Percentiles rank a stretch among this genome's conserved stretches.
These are phyloP conservation scores for Oxyura jamaicensis DNA, from an alignment of 2,113 vertebrate genomes.

Conservation along the genomic window DNA sequence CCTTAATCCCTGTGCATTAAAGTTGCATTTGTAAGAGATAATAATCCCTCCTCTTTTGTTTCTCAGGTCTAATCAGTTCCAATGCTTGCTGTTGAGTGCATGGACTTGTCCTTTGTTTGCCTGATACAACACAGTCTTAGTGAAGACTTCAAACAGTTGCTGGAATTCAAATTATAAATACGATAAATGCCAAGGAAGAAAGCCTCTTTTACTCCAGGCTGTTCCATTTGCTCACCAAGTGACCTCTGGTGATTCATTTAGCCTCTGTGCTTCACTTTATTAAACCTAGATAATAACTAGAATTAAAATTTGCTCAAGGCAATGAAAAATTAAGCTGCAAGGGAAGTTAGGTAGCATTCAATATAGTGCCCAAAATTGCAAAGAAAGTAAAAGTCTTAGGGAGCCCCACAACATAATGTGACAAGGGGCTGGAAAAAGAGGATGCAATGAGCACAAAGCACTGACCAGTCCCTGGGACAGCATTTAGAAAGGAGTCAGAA, in stretches of 20 bases:
- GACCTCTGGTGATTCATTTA: slow-evolving; percentile 25
- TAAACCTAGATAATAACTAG: slow-evolving; percentile 41
- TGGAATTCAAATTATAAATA: not conserved
- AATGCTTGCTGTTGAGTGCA: fast-evolving
- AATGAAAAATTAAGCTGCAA: not conserved
- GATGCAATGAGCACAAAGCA: fast-evolving
- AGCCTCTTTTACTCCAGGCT: not conserved
- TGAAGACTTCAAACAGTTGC: not conserved
- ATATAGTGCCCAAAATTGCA: not conserved
- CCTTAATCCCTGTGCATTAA: not conserved
- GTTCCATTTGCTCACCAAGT: not conserved
- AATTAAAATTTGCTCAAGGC: slow-evolving; percentile 41
- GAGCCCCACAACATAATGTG: fast-evolving
- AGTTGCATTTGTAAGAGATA: not conserved
- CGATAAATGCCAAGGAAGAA: not conserved
- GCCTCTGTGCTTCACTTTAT: not conserved
- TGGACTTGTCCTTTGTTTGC: not conserved
- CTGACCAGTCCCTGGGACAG: not conserved
- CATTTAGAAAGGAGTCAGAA: not conserved
- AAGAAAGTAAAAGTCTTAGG: not conserved
- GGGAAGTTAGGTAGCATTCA: not conserved
- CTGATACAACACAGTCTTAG: not conserved
- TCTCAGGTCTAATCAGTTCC: not conserved
- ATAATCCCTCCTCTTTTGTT: not conserved
- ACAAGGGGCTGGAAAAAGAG: too few relatives aligned